Conservation (phyloP, 1,140 invertebrate genomes). For the Diploscapter pachys region DNA sequence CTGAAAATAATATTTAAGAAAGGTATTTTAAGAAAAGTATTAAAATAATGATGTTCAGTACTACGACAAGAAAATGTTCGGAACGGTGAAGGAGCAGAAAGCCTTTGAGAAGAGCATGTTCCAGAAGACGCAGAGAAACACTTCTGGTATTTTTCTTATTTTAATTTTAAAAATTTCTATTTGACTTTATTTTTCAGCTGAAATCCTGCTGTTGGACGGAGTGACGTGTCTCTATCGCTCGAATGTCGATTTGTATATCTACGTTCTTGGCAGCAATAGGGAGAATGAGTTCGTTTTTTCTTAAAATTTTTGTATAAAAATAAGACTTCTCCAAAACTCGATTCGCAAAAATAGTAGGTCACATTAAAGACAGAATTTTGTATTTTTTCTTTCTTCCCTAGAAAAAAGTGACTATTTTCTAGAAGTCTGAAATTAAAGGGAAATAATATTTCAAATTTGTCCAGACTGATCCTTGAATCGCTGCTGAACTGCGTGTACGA, state of each 20-base stretch:
- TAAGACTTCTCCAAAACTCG: too few relatives aligned
- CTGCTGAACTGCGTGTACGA: constrained; percentile 93
- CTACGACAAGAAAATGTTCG: constrained; percentile 84
- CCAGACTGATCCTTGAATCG: constrained; percentile 71
- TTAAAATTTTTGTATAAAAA: too few relatives aligned
- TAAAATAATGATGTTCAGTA: constrained; percentile 66
- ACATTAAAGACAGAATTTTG: too few relatives aligned
- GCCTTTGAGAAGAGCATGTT: constrained; percentile 96
- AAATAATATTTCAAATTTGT: too few relatives aligned
- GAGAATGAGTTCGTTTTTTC: constrained; percentile 91
- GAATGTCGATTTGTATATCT: constrained; percentile 94
- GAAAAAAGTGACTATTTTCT: too few relatives aligned
- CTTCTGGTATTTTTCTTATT: constrained; percentile 13
- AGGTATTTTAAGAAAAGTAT: neutral
- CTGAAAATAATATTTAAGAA: neutral
- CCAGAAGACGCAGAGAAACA: constrained; percentile 78
- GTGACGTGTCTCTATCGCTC: constrained; percentile 93
- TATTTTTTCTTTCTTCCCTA: too few relatives aligned
- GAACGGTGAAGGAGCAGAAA: constrained; percentile 88
- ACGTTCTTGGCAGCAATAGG: constrained; percentile 88
- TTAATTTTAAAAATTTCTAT: neutral
- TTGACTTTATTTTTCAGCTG: constrained; percentile 69
- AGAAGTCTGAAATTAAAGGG: too few relatives aligned
- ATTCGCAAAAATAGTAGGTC: too few relatives aligned
- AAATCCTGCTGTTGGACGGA: constrained; percentile 97